Conservation (phyloP, 2,113 vertebrate genomes). For the Lophius piscatorius region DNA sequence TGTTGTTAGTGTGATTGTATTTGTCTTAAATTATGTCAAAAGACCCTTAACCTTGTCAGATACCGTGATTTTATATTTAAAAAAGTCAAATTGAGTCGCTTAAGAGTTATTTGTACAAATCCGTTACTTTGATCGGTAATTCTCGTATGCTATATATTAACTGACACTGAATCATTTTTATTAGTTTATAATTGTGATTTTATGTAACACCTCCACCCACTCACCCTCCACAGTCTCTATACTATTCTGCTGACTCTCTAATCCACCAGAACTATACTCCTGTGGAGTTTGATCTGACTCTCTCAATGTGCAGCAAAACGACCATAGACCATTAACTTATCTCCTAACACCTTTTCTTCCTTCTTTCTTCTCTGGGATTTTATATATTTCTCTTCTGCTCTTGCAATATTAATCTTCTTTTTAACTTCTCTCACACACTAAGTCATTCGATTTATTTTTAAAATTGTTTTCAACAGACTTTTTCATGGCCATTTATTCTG, state of each 20-base stretch:
- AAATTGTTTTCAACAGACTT: conserved; percentile 1
- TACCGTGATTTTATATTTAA: no score
- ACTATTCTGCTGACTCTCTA: conserved; percentile 36
- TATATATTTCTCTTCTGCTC: background rate
- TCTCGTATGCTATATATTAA: no score
- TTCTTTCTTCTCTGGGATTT: background rate
- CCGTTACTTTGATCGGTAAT: no score
- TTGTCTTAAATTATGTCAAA: conserved; percentile 21
- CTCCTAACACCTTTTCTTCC: background rate
- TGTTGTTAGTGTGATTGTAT: no score
- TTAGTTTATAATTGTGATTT: conserved; percentile 19
- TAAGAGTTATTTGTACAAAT: no score
- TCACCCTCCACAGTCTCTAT: conserved; percentile 14
- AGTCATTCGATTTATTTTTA: background rate
- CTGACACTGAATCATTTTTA: no score
- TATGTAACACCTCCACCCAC: conserved; percentile 4
- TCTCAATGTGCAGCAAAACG: conserved; percentile 15
- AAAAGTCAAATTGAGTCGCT: no score
- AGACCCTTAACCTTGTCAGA: background rate
- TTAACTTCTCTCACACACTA: background rate
- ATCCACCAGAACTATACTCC: conserved; percentile 38
- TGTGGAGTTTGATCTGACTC: conserved; percentile 42
- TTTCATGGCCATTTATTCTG: background rate
- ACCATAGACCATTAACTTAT: conserved; percentile 31
- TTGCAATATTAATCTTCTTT: background rate